Percentiles rank a stretch among this genome's conserved stretches.
phyloP scores from a whole-genome alignment of 2,888 invertebrate species.

The Heteromurus nitidus region DNA sequence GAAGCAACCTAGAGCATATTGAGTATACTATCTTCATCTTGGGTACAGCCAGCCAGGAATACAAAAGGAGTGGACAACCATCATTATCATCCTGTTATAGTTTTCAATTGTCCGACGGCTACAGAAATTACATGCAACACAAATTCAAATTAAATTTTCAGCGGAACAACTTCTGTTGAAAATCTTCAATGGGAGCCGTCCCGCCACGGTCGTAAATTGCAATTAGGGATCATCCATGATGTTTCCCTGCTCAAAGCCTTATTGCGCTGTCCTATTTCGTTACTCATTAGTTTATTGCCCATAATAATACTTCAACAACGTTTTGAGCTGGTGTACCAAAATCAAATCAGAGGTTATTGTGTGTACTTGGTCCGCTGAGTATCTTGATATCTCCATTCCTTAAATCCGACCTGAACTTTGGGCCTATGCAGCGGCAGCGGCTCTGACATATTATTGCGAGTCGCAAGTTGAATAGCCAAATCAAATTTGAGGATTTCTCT shows the following conservation, averaged over 20 bases:
- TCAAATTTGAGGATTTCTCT: too few species aligned
- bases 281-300: constrained; percentile 64
- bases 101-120: constrained; percentile 60
- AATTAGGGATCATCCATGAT: constrained; percentile 55
- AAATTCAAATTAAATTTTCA: constrained; percentile 64
- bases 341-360: constrained; percentile 5
- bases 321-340: constrained; percentile 34
- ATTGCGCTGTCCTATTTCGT: constrained; percentile 60
- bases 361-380: constrained; percentile 1
- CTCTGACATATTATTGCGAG: too few species aligned
- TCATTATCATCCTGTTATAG: constrained; percentile 53
- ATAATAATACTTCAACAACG: constrained; percentile 50
- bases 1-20: not conserved
- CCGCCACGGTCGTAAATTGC: constrained; percentile 59
- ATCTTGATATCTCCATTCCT: constrained; percentile 54
- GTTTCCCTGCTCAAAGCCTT: constrained; percentile 34
- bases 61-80: constrained; percentile 23
- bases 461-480: too few species aligned
- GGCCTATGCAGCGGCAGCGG: too few species aligned
- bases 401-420: too few species aligned
- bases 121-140: constrained; percentile 61
- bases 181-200: constrained; percentile 58
- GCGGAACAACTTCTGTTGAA: constrained; percentile 62
- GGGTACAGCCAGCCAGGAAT: constrained; percentile 7
- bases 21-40: too few species aligned